These are phyloP conservation scores for Hormiphora californensis DNA, from an alignment of 37 sponge, comb jelly and placozoan species.

Conservation along the genomic window DNA sequence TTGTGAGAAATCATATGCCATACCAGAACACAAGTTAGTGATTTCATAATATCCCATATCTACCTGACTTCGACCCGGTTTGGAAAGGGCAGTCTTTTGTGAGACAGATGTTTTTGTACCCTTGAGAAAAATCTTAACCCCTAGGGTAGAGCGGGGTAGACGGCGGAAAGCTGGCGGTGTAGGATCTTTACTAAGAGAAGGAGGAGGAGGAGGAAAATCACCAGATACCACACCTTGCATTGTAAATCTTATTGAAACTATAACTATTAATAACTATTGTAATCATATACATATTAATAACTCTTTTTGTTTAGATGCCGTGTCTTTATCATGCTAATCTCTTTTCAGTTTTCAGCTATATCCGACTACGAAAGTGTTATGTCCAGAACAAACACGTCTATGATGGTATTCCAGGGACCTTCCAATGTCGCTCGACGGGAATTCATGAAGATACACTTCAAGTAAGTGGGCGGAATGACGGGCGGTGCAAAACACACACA, in stretches of 20 bases:
- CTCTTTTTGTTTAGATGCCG: no score
- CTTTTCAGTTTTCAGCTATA: constrained; percentile 34
- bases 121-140: not conserved
- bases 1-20: not conserved
- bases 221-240: not conserved
- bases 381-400: not conserved
- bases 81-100: not conserved
- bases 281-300: no score
- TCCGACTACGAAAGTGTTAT: constrained; percentile 21
- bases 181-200: not conserved
- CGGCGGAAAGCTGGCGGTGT: not conserved
- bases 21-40: not conserved
- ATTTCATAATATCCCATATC: not conserved
- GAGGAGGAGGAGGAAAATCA: no score
- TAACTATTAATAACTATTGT: no score
- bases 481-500: no score
- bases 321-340: no score
- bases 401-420: constrained; percentile 44
- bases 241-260: not conserved
- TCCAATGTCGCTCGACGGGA: not conserved
- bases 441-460: constrained; percentile 49
- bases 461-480: no score
- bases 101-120: not conserved
- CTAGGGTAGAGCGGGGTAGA: not conserved
- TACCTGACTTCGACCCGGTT: no score